phyloP scores from a whole-genome alignment of 2,797 vertebrate species.

The Potorous gilbertii region DNA sequence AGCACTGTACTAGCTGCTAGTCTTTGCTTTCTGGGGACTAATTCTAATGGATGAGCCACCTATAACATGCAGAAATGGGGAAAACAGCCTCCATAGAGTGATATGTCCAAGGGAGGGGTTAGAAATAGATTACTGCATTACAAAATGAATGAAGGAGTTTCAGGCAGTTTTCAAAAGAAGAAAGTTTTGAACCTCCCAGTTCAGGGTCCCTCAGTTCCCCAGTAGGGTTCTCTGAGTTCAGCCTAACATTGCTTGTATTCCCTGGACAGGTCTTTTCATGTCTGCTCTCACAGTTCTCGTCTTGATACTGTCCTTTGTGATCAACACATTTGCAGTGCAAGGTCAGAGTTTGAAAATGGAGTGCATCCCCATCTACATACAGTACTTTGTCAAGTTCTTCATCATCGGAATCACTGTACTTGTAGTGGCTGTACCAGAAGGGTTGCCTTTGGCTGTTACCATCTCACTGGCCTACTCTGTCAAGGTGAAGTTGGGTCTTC shows the following conservation, averaged over 20 bases:
- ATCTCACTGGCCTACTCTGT: conserved; percentile 98
- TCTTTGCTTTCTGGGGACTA: neutral
- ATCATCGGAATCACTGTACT: conserved; percentile 97
- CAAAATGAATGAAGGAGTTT: neutral
- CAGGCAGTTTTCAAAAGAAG: neutral
- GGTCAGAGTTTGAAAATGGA: conserved; percentile 89
- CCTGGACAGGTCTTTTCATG: conserved; percentile 93
- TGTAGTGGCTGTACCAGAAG: conserved; percentile 97
- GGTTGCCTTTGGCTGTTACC: conserved; percentile 96
- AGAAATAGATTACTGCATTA: neutral
- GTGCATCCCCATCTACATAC: conserved; percentile 97
- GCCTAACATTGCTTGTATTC: conserved; percentile 7
- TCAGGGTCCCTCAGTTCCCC: neutral
- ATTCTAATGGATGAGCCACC: neutral
- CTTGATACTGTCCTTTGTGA: conserved; percentile 96
- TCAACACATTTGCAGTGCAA: conserved; percentile 92
- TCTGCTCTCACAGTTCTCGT: conserved; percentile 96
- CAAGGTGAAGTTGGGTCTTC: conserved; percentile 87
- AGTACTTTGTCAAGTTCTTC: conserved; percentile 99
- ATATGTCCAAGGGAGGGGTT: neutral
- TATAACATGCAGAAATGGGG: neutral
- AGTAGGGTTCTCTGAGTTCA: neutral
- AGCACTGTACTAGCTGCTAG: neutral
- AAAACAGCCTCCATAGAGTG: neutral
- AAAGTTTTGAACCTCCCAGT: neutral